Evolutionary conservation across 2,888 invertebrate genomes (phyloP).

Genomic region (Dryocosmus kuriphilus): DNA sequence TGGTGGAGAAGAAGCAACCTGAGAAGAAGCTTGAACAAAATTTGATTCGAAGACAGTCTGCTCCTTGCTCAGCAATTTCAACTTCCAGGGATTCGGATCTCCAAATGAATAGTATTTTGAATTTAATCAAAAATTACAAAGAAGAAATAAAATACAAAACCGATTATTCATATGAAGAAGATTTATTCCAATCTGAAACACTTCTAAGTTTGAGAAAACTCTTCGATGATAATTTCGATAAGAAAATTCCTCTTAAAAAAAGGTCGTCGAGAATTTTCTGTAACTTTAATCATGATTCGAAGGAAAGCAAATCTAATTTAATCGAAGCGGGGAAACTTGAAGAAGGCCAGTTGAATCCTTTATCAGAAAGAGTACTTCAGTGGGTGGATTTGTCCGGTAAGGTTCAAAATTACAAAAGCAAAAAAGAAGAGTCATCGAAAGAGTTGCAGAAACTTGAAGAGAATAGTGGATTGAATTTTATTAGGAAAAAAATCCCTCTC

Average conservation of each 20-base stretch:
- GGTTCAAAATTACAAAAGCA: conserved; percentile 66
- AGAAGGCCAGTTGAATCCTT: conserved; percentile 69
- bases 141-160: conserved; percentile 3
- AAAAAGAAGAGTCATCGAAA: conserved; percentile 32
- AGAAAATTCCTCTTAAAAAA: neutral
- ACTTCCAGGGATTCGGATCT: neutral
- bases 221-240: neutral
- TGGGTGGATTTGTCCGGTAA: conserved; percentile 89
- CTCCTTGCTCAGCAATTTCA: conserved; percentile 56
- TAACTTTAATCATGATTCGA: neutral
- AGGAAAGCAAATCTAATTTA: neutral
- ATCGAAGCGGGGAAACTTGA: neutral
- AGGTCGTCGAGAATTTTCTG: neutral
- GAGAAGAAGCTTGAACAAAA: conserved; percentile 42
- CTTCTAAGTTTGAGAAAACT: conserved; percentile 8
- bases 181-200: conserved; percentile 2
- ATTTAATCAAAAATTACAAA: conserved; percentile 12
- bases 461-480: conserved; percentile 44
- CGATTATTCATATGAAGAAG: neutral
- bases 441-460: conserved; percentile 2
- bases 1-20: conserved; percentile 60
- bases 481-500: conserved; percentile 43
- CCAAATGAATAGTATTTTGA: conserved; percentile 17
- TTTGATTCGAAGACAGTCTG: conserved; percentile 64
- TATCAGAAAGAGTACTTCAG: conserved; percentile 87